phyloP scores from a whole-genome alignment of 2,888 invertebrate species.

The Nemotelus pantherinus region DNA sequence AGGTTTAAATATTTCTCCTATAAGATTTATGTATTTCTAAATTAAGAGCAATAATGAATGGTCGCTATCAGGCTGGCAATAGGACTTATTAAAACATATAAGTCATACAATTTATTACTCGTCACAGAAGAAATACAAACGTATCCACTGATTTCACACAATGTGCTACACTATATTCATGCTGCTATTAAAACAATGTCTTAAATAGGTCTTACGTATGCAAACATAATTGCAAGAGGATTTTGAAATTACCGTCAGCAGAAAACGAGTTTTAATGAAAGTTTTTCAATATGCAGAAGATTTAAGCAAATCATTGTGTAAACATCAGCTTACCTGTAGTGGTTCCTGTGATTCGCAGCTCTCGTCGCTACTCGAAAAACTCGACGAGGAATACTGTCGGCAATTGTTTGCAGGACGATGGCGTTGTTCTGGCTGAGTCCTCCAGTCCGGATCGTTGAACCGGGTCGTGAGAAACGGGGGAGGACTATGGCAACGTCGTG shows the following conservation, averaged over 20 bases:
- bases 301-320: background rate
- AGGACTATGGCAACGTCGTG: constrained; percentile 55
- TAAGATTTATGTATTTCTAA: too few species aligned
- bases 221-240: background rate
- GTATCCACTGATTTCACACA: too few species aligned
- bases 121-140: too few species aligned
- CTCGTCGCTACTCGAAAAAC: constrained; percentile 58
- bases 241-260: background rate
- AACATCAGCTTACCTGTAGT: constrained; percentile 53
- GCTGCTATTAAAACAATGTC: too few species aligned
- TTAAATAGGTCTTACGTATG: too few species aligned
- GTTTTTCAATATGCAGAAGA: background rate
- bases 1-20: too few species aligned
- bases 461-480: constrained; percentile 47
- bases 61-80: too few species aligned
- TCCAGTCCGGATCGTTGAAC: constrained; percentile 28
- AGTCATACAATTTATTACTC: too few species aligned
- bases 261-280: constrained; percentile 15
- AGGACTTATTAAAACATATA: too few species aligned
- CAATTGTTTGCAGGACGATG: constrained; percentile 45
- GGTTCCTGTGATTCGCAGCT: constrained; percentile 57
- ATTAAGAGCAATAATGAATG: too few species aligned
- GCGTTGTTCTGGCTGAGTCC: constrained; percentile 10
- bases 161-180: too few species aligned
- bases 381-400: constrained; percentile 54